These are phyloP conservation scores for Lithosia quadra DNA, from an alignment of 2,888 invertebrate species.

Conservation along the genomic window DNA sequence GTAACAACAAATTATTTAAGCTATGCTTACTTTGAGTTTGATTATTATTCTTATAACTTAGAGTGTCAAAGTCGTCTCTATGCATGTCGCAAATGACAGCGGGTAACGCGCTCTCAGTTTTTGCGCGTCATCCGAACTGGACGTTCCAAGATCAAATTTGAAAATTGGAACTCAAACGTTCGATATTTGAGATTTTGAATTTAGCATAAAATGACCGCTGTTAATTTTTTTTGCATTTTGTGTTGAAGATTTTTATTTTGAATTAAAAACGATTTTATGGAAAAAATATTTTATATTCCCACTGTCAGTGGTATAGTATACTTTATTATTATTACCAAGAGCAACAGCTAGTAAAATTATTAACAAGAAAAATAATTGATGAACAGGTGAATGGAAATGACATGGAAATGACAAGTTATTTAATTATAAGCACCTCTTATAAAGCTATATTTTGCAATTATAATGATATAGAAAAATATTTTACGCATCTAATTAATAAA, in stretches of 20 bases:
- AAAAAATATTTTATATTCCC: background rate
- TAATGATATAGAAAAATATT: no score
- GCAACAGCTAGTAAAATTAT: no score
- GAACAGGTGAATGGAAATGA: no score
- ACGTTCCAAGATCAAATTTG: constrained; percentile 87
- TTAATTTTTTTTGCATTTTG: background rate
- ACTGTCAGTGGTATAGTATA: no score
- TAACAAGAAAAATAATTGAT: no score
- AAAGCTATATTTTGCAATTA: no score
- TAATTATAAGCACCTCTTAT: no score
- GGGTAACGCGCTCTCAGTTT: constrained; percentile 84
- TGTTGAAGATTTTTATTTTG: background rate
- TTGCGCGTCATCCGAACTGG: constrained; percentile 85
- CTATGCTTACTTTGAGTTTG: background rate
- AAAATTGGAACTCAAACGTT: constrained; percentile 83
- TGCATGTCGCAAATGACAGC: constrained; percentile 75
- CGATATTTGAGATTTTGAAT: constrained; percentile 83
- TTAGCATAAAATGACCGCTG: constrained; percentile 73
- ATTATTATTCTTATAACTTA: background rate
- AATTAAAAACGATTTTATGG: background rate
- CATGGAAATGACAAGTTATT: no score
- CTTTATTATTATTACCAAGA: no score
- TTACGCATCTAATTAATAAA: no score
- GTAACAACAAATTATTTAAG: background rate
- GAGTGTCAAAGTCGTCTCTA: constrained; percentile 54